Conservation (phyloP, 2,113 vertebrate genomes). For the Anguilla rostrata region DNA sequence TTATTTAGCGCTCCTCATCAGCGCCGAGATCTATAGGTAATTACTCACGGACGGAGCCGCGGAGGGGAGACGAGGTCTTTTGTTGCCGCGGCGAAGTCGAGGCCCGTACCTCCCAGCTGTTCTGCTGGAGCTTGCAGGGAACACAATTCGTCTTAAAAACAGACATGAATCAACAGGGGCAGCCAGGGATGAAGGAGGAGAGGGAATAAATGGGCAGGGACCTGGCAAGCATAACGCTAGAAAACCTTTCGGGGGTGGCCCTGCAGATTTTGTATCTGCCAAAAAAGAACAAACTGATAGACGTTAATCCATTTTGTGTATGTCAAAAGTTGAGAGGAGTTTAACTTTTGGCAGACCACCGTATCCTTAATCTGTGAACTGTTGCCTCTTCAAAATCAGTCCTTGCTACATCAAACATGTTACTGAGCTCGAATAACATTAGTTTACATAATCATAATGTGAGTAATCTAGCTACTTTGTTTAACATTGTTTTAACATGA, state of each 20-base stretch:
- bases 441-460: no score
- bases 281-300: no score
- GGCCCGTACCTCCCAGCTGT: constrained; percentile 38
- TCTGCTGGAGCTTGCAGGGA: constrained; percentile 43
- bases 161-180: not conserved
- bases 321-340: no score
- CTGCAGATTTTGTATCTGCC: not conserved
- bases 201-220: not conserved
- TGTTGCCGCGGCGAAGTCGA: constrained; percentile 34
- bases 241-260: no score
- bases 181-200: not conserved
- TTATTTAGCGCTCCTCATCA: constrained; percentile 47
- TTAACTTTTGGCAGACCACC: no score
- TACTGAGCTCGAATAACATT: no score
- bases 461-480: no score
- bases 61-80: constrained; percentile 40
- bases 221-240: not conserved
- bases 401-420: no score
- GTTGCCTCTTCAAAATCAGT: no score
- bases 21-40: constrained; percentile 42
- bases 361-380: no score
- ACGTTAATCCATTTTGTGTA: no score
- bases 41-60: constrained; percentile 51
- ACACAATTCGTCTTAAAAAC: constrained; percentile 38
- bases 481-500: no score